These are phyloP conservation scores for Nesidiocoris tenuis DNA, from an alignment of 2,888 invertebrate genomes.

Conservation along the genomic window DNA sequence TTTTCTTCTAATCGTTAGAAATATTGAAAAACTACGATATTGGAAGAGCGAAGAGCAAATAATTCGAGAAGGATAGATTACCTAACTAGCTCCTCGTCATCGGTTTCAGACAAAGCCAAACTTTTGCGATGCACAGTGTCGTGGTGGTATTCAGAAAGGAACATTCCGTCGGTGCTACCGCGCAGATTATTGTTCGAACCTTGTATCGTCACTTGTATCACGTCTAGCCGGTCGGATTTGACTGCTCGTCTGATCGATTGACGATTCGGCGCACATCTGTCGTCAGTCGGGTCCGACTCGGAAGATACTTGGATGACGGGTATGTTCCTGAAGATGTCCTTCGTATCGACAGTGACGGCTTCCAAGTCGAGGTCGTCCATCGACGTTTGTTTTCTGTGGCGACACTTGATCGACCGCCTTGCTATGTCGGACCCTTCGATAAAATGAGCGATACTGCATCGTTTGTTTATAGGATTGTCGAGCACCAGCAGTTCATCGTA, in stretches of 20 bases:
- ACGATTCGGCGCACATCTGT: slow-evolving; percentile 50
- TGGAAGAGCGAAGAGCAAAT: no score
- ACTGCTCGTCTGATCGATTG: slow-evolving; percentile 20
- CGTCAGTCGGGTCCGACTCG: slow-evolving; percentile 49
- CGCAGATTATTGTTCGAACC: slow-evolving; percentile 51
- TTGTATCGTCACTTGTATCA: slow-evolving; percentile 49
- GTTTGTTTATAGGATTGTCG: slow-evolving; percentile 40
- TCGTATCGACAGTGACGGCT: slow-evolving; percentile 22
- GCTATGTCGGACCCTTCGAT: slow-evolving; percentile 80
- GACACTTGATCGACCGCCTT: slow-evolving; percentile 68
- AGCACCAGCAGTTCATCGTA: slow-evolving; percentile 49
- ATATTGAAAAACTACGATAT: no score
- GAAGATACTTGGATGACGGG: slow-evolving; percentile 48
- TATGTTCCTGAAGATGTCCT: slow-evolving; percentile 42
- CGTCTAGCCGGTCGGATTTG: slow-evolving; percentile 44
- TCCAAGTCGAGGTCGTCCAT: slow-evolving; percentile 47
- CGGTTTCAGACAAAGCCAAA: slow-evolving; percentile 50
- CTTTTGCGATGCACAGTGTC: slow-evolving; percentile 48
- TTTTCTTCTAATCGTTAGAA: no score
- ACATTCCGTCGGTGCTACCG: slow-evolving; percentile 48
- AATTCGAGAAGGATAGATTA: slow-evolving; percentile 40
- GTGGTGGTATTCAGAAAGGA: slow-evolving; percentile 40
- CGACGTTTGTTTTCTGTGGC: slow-evolving; percentile 49
- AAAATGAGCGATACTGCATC: slow-evolving; percentile 76
- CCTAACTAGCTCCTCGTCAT: slow-evolving; percentile 51